Base-by-base conservation (phyloP, 2,797 vertebrate genomes). In the Channa striata region DNA sequence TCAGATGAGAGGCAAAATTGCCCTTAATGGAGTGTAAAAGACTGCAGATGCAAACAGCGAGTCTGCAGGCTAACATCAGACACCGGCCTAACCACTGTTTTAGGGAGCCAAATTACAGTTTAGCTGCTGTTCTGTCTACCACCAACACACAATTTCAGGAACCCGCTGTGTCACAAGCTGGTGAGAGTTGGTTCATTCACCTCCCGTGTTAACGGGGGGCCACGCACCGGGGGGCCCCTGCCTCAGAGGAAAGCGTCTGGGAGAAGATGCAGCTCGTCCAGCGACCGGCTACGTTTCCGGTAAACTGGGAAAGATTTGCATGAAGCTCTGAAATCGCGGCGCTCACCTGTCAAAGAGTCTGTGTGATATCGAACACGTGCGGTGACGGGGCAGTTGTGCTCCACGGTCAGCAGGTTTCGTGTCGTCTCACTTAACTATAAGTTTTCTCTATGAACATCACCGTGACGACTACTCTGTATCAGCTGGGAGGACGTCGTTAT, bases 91-190 rank as follows among this genome's bases (percentile, higher is more conserved):
- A 89, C 84, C 78, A 87, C 80, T 84, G 85, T 85, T 87, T 89
- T 78, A 84, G 66, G 53, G 59, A 33, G 37, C 74, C 62, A 89
- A 89, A 89, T 89, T 86, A 89, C 81, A 87, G 87, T 78, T 85
- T 83, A 79, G 68, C 75, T 64, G 50, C 57, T 47, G 43, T 65
- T 59, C 75, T 72, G 83, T 84, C 83, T 83, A 58, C 77, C 73
- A 60, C 77, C 83, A 86, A 80, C 81, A 80, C 71, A 52, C 40
- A 85, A 82, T 81, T 86, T 86, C 34, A 75, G 74, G 57, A 83
- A 76, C 37, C 61, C 63, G 77, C 69, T 59, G 63, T 36, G 56
- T 64, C 3, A 30, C 13, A 13, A 40, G 52, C 70, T 74, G 72
- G 73, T n/a, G 16, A 49, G 57, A 78, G 69, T 77, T 65, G 71